Conservation (phyloP, 92 coral and sea anemone genomes). For the Isaurus tuberculatus region DNA sequence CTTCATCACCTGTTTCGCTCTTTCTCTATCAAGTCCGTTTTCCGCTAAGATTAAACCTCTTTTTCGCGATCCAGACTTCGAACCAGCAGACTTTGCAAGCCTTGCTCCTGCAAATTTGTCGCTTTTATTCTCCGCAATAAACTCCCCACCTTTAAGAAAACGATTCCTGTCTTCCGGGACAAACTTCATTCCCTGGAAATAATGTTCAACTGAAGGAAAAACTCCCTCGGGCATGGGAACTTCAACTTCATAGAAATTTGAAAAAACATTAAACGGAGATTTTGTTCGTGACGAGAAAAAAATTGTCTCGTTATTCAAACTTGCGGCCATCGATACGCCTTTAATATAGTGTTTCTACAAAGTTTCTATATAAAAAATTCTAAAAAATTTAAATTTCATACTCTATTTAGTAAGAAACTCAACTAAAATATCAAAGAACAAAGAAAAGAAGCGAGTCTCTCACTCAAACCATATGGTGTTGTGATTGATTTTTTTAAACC, state of each 20-base stretch:
- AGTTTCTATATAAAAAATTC: too few species aligned
- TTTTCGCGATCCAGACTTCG: slow-evolving; percentile 80
- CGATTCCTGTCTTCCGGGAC: slow-evolving; percentile 76
- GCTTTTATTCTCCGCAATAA: slow-evolving; percentile 42
- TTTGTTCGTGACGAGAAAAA: slow-evolving; percentile 61
- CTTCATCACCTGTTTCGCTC: slow-evolving; percentile 77
- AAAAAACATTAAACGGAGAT: slow-evolving; percentile 68
- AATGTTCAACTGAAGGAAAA: slow-evolving; percentile 91
- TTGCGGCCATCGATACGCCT: background rate
- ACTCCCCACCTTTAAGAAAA: slow-evolving; percentile 76
- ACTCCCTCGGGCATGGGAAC: slow-evolving; percentile 87
- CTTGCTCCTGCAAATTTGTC: slow-evolving; percentile 46
- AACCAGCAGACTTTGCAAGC: slow-evolving; percentile 89
- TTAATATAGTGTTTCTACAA: background rate
- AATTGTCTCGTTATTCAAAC: slow-evolving; percentile 6
- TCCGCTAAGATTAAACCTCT: slow-evolving; percentile 64
- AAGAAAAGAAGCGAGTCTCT: too few species aligned
- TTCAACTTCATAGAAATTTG: slow-evolving; percentile 88
- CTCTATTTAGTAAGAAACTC: too few species aligned
- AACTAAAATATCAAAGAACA: too few species aligned
- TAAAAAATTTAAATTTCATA: too few species aligned
- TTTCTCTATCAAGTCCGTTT: slow-evolving; percentile 77
- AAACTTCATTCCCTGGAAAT: slow-evolving; percentile 92
- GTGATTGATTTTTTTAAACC: too few species aligned
- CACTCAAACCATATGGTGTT: too few species aligned